Evolutionary conservation across 2,113 vertebrate genomes (phyloP), one percentile per base, ranked within the genome.

Genomic region (Microcebus lehilahytsara): DNA sequence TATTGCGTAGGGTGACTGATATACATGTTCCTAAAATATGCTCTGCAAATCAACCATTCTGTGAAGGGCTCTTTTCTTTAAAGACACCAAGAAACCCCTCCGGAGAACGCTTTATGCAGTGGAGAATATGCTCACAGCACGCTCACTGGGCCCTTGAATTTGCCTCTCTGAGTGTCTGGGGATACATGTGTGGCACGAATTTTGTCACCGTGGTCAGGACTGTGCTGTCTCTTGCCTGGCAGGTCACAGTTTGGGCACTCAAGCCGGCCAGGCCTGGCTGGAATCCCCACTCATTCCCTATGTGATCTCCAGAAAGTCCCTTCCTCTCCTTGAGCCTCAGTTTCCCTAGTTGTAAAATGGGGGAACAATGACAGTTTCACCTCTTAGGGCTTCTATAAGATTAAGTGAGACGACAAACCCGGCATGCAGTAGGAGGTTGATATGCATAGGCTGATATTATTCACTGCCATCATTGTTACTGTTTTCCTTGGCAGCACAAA

Each of bases 371-470:
- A 40, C 40, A 6, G n/a, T 30, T 17, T 56, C 19, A 3, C 58
- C 27, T 32, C 16, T 75, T 60, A 34, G 37, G n/a, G 30, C 13
- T 27, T 87, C 62, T 0, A 34, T 0, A 25, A 79, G 79, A 32
- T n/a, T 6, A 22, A n/a, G 25, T 9, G 2, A 6, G 46, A 46
- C 0, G 53, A 66, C 37, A 7, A 11, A 2, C 20, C 14, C 0
- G 13, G 53, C 22, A 14, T 12, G 0, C 0, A 37, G 6, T 32
- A 37, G 20, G 64, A 71, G 60, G 72, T 27, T 8, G 3, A 6
- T 13, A 3, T 11, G 1, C 0, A 0, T 16, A 10, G 22, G 25
- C 37, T 12, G 19, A 56, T 27, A 3, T 20, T 0, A 1, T 2
- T 17, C 9, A 42, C 0, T 32, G 64, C 40, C 69, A 19, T 30